Evolutionary conservation across 2,113 vertebrate species (phyloP).

Genomic region (Erinaceus europaeus): DNA sequence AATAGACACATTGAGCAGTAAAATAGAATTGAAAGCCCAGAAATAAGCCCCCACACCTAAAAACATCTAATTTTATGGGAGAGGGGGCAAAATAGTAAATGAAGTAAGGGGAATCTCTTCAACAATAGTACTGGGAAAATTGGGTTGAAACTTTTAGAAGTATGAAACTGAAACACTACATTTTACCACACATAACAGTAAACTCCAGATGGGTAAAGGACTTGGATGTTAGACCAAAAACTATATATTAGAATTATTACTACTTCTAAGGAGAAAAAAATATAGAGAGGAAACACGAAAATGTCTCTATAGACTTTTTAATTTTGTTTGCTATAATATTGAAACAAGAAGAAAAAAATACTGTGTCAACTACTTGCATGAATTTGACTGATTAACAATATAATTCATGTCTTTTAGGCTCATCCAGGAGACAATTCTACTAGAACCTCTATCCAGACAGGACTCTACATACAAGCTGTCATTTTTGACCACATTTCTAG

Average conservation of each 20-base stretch:
- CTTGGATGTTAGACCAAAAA: too few relatives aligned
- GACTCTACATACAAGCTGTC: constrained; percentile 86
- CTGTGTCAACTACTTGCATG: neutral
- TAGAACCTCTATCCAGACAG: constrained; percentile 80
- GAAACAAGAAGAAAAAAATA: neutral
- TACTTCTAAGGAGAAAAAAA: neutral
- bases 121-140: too few relatives aligned
- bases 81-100: too few relatives aligned
- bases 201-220: too few relatives aligned
- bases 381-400: neutral
- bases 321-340: neutral
- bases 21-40: too few relatives aligned
- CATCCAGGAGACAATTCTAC: constrained; percentile 83
- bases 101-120: too few relatives aligned
- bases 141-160: too few relatives aligned
- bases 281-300: neutral
- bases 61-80: too few relatives aligned
- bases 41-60: too few relatives aligned
- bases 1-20: too few relatives aligned
- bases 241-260: neutral
- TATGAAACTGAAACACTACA: too few relatives aligned
- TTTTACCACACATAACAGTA: too few relatives aligned
- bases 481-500: constrained; percentile 87
- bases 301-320: neutral
- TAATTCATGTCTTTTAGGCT: constrained; percentile 78